These are phyloP conservation scores for Dicerorhinus sumatrensis DNA, from an alignment of 2,113 vertebrate species.

Conservation along the genomic window DNA sequence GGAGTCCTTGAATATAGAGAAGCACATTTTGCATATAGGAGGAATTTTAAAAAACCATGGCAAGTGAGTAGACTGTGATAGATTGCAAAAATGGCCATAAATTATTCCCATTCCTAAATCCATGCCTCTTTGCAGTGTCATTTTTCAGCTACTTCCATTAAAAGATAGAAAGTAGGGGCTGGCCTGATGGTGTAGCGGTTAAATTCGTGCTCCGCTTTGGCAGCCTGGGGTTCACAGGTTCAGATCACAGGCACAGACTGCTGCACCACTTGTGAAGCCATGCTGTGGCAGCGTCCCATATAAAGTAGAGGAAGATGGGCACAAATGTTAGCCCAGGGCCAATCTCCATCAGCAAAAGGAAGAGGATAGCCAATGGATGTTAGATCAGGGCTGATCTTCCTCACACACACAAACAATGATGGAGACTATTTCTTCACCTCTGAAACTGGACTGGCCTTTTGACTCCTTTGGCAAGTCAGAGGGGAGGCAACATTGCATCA, in stretches of 20 bases:
- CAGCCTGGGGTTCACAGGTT: no score
- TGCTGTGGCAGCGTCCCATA: no score
- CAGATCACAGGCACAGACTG: no score
- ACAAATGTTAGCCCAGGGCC: no score
- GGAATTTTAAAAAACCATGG: not conserved
- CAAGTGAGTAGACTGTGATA: not conserved
- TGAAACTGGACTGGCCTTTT: not conserved
- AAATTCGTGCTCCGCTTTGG: no score
- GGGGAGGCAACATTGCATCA: not conserved
- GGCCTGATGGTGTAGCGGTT: no score
- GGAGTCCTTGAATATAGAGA: not conserved
- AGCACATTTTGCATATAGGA: not conserved
- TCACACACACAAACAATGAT: not conserved
- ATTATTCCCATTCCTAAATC: not conserved
- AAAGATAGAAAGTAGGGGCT: not conserved
- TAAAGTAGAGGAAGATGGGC: no score
- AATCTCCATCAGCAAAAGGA: no score
- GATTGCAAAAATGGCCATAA: not conserved
- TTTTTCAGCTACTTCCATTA: not conserved
- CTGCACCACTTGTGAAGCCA: no score
- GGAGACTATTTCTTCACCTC: not conserved
- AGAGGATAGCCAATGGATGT: no score
- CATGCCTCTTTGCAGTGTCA: not conserved
- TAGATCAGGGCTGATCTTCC: no score
- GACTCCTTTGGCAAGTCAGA: not conserved